phyloP scores from a whole-genome alignment of 2,797 vertebrate species.

The Sebastes melanostomus region DNA sequence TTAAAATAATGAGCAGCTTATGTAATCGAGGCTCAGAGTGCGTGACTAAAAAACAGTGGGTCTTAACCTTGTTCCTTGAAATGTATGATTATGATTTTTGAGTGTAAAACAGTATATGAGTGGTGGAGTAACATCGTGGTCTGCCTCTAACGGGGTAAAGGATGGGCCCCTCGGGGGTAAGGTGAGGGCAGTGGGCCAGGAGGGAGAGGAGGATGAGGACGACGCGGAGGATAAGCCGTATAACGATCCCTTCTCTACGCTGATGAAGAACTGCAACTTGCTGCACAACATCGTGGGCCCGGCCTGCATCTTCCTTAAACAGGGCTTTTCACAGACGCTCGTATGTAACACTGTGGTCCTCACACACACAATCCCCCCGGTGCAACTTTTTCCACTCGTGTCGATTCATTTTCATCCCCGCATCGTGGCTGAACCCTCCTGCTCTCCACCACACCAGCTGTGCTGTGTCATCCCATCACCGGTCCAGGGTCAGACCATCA shows the following conservation, averaged over 20 bases:
- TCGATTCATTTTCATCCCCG: slow-evolving; percentile 35
- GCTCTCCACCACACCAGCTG: slow-evolving; percentile 11
- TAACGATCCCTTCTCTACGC: slow-evolving; percentile 57
- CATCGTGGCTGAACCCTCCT: slow-evolving; percentile 23
- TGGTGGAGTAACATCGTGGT: slow-evolving; percentile 51
- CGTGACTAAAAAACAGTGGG: neutral
- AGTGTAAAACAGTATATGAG: slow-evolving; percentile 6
- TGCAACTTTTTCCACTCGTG: slow-evolving; percentile 16
- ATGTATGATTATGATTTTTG: slow-evolving; percentile 16
- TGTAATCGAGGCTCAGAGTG: slow-evolving; percentile 7
- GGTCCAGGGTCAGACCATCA: slow-evolving; percentile 23
- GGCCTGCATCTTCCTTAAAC: slow-evolving; percentile 91
- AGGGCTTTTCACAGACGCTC: slow-evolving; percentile 81
- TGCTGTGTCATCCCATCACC: slow-evolving; percentile 18
- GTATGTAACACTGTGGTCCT: slow-evolving; percentile 59
- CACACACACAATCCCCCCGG: neutral
- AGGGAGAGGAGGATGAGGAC: slow-evolving; percentile 52
- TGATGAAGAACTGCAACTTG: slow-evolving; percentile 81
- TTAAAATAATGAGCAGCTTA: slow-evolving; percentile 35
- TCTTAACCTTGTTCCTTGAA: slow-evolving; percentile 5
- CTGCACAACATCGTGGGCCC: slow-evolving; percentile 80
- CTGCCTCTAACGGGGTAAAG: slow-evolving; percentile 64
- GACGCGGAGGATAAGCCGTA: slow-evolving; percentile 37
- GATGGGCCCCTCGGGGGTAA: slow-evolving; percentile 40
- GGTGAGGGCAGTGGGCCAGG: slow-evolving; percentile 31